Conservation (phyloP, 2,888 invertebrate species). For the Andrena haemorrhoa region DNA sequence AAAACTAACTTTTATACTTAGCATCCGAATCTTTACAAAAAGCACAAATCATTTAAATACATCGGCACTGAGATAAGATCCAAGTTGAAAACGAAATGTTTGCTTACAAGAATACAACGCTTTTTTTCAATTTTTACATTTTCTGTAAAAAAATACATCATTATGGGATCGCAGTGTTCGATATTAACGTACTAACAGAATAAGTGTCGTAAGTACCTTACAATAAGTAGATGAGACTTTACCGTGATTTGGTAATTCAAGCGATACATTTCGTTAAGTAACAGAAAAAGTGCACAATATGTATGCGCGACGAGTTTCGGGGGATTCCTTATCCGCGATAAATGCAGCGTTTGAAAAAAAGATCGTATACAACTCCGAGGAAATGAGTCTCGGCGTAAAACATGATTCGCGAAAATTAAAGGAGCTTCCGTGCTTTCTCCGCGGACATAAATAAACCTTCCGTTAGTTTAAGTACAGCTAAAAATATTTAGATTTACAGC, state of each 20-base stretch:
- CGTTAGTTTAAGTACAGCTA: slow-evolving; percentile 40
- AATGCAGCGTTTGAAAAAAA: slow-evolving; percentile 36
- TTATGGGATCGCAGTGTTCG: slow-evolving; percentile 51
- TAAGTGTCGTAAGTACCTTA: slow-evolving; percentile 54
- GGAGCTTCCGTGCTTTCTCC: background rate
- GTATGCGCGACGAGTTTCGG: slow-evolving; percentile 16
- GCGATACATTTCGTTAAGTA: slow-evolving; percentile 44
- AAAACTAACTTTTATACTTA: slow-evolving; percentile 49
- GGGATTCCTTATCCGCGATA: slow-evolving; percentile 6
- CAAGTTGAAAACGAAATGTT: slow-evolving; percentile 45
- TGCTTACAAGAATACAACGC: slow-evolving; percentile 55
- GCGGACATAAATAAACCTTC: slow-evolving; percentile 7
- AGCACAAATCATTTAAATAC: slow-evolving; percentile 52
- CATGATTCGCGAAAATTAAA: slow-evolving; percentile 14
- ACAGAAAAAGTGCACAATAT: slow-evolving; percentile 33
- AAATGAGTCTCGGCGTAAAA: slow-evolving; percentile 23
- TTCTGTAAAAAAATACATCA: slow-evolving; percentile 63
- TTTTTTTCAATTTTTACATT: slow-evolving; percentile 62
- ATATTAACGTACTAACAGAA: slow-evolving; percentile 50
- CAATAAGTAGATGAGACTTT: slow-evolving; percentile 49
- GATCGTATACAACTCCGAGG: slow-evolving; percentile 5
- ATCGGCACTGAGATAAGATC: slow-evolving; percentile 38
- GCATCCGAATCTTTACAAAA: slow-evolving; percentile 47
- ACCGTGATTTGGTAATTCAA: slow-evolving; percentile 41
- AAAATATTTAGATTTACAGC: slow-evolving; percentile 44